Base-by-base conservation (phyloP, 2,113 vertebrate species). In the Corythaeola cristata region DNA sequence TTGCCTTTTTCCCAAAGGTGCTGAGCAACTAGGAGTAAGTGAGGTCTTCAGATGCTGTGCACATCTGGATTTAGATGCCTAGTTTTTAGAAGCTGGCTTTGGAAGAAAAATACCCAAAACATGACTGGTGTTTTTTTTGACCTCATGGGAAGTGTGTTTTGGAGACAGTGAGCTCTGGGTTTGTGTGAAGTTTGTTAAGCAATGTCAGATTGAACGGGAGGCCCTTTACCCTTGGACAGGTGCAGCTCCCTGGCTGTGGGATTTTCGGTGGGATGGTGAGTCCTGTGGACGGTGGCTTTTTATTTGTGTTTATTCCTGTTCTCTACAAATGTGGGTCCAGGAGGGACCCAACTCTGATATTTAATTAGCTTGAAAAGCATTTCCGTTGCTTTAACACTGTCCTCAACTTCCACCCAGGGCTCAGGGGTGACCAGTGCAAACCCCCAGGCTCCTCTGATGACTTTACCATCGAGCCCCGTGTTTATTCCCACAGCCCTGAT, bases 401-500 rank as follows among this genome's bases (percentile, higher is more conserved):
- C 71, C 81, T 79, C 0, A 5, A 6, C 63, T 60, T 92, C 85
- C 77, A 22, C 56, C 24, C 6, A 4, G 75, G 9, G 21, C 79
- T 88, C 4, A 4, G 28, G 60, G 52, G 47, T 80, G 74, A 27
- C 56, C 33, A 8, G 23, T 58, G 28, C 68, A 91, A 56, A 39
- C n/a, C 49, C 32, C 17, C 47, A 26, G 13, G 6, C 17, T n/a
- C 32, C 78, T 59, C 2, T 35, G 44, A 79, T 72, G 60, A 17
- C 63, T 88, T 83, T 74, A n/a, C 77, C 41, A 16, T 69, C 0
- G 0, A 88, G n/a, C 19, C 63, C 56, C n/a, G 5, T 0, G 0
- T 78, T 56, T 68, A 53, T 3, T 93, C 30, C 67, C 37, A 18
- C 18, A 49, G 44, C 23, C 15, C 83, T 44, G 64, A 17, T 12